Evolutionary conservation across 2,888 invertebrate genomes (phyloP).

Genomic region (Calephelis perditalis): DNA sequence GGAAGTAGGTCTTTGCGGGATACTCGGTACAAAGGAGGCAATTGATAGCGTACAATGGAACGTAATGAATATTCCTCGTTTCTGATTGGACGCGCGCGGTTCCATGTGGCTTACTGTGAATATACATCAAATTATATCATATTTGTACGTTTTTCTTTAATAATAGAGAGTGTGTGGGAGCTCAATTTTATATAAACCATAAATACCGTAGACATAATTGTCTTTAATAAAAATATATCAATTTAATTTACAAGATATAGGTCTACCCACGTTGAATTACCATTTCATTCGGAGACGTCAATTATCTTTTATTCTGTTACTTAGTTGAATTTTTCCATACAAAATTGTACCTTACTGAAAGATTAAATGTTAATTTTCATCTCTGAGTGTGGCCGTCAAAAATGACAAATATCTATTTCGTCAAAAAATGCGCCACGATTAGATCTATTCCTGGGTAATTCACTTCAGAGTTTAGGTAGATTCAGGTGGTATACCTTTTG

Average conservation of each 20-base stretch:
- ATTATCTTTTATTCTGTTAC: no score
- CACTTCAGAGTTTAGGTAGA: no score
- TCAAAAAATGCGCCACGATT: no score
- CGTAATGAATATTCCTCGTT: conserved; percentile 21
- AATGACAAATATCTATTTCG: neutral
- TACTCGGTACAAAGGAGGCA: conserved; percentile 16
- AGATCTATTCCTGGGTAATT: no score
- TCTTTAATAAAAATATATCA: no score
- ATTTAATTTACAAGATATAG: no score
- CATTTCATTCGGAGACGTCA: neutral
- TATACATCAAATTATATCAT: neutral
- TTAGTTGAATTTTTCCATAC: no score
- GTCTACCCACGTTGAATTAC: neutral
- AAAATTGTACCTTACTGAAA: no score
- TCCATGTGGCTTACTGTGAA: conserved; percentile 5
- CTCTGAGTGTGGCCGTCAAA: neutral
- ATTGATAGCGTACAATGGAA: conserved; percentile 21
- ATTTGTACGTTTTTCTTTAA: neutral
- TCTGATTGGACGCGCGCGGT: conserved; percentile 1
- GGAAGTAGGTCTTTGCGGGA: conserved; percentile 22
- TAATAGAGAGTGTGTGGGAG: neutral
- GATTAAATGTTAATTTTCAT: no score
- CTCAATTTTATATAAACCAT: neutral
- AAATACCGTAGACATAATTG: neutral
- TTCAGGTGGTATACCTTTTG: no score